Evolutionary conservation across 2,888 invertebrate species (phyloP).

Genomic region (Chrysopilus asiliformis): DNA sequence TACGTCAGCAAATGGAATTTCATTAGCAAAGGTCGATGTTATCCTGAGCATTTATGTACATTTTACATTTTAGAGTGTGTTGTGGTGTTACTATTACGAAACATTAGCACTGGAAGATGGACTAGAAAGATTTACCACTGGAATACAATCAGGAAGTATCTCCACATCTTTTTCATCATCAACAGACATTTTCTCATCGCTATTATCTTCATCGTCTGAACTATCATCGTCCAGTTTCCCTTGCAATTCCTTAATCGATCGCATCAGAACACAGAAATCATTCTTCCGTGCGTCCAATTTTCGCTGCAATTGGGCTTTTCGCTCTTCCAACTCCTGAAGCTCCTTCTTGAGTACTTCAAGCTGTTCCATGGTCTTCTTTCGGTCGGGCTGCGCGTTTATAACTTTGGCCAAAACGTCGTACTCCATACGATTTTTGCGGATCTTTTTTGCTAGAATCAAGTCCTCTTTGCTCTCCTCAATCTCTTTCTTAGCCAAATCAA

Average conservation of each 20-base stretch:
- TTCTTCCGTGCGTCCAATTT: constrained; percentile 72
- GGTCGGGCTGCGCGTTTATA: constrained; percentile 79
- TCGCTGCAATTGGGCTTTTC: constrained; percentile 57
- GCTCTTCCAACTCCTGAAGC: constrained; percentile 52
- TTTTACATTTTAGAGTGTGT: too few species aligned
- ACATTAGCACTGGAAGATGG: too few species aligned
- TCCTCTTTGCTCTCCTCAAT: constrained; percentile 73
- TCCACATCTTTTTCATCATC: not conserved
- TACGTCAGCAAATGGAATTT: too few species aligned
- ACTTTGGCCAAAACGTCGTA: constrained; percentile 87
- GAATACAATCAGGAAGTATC: too few species aligned
- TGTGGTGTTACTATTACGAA: too few species aligned
- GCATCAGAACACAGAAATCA: constrained; percentile 78
- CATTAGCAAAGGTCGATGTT: too few species aligned
- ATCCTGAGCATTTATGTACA: too few species aligned
- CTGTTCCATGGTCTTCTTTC: constrained; percentile 60
- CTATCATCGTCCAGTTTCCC: constrained; percentile 57
- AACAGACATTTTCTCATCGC: constrained; percentile 27
- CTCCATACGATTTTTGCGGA: constrained; percentile 80
- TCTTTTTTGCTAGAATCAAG: constrained; percentile 67
- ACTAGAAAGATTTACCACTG: too few species aligned
- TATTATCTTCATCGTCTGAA: constrained; percentile 43
- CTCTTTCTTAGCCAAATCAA: constrained; percentile 63
- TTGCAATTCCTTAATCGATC: constrained; percentile 74
- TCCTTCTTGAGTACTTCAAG: constrained; percentile 60